phyloP scores from a whole-genome alignment of 2,113 vertebrate species.

The Galeopterus variegatus region DNA sequence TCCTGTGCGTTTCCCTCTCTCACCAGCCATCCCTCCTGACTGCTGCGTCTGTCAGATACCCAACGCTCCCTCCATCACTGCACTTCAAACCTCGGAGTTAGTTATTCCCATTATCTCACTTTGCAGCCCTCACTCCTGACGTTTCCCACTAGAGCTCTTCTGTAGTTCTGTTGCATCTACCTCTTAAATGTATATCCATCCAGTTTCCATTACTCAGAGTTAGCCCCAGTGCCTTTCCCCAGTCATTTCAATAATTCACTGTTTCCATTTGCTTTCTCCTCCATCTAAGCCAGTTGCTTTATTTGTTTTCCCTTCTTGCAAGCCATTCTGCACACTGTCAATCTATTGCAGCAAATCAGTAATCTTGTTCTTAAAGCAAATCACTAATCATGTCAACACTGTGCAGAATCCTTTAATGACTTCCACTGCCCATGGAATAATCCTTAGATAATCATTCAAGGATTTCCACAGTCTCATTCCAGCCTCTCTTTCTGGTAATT shows the following conservation, averaged over 20 bases:
- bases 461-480: neutral
- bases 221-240: neutral
- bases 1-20: neutral
- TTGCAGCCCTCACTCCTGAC: neutral
- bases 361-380: neutral
- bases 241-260: neutral
- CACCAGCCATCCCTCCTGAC: neutral
- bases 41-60: neutral
- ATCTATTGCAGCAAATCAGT: neutral
- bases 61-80: no score
- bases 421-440: neutral
- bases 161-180: neutral
- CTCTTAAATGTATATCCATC: neutral
- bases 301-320: neutral
- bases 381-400: neutral
- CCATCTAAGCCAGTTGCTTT: neutral
- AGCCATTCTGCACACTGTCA: neutral
- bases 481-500: neutral
- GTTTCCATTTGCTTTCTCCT: neutral
- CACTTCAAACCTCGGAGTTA: neutral
- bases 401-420: neutral
- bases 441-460: neutral
- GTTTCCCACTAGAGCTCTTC: neutral
- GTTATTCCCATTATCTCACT: neutral
- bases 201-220: neutral